phyloP scores from a whole-genome alignment of 2,797 vertebrate genomes.

The Coreius guichenoti region DNA sequence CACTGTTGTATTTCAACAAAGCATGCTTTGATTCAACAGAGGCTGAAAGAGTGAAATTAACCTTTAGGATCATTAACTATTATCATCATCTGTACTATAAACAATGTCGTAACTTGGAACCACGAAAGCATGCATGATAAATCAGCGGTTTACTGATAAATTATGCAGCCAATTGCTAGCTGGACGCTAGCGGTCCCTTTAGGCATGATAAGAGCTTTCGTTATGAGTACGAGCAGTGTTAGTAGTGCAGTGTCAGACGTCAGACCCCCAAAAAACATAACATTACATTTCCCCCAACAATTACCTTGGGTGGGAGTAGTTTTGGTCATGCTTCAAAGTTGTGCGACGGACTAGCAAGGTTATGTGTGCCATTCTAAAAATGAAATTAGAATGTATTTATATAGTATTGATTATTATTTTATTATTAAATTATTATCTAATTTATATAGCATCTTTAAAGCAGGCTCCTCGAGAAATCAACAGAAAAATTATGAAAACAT shows the following conservation, averaged over 20 bases:
- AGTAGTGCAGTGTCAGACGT: constrained; percentile 34
- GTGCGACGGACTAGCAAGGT: not conserved
- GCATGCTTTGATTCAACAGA: constrained; percentile 27
- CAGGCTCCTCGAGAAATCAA: not conserved
- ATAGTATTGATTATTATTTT: not conserved
- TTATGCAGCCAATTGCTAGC: constrained; percentile 45
- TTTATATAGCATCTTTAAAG: not conserved
- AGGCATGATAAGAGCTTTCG: constrained; percentile 47
- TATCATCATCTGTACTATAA: constrained; percentile 43
- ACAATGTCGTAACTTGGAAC: constrained; percentile 47
- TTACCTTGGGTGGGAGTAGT: constrained; percentile 34
- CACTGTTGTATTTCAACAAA: constrained; percentile 46
- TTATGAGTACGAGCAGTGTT: constrained; percentile 30
- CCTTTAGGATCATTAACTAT: constrained; percentile 47
- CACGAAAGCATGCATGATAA: constrained; percentile 41
- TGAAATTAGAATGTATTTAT: not conserved
- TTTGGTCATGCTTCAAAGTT: not conserved
- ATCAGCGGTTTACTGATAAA: constrained; percentile 54
- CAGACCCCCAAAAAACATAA: constrained; percentile 38
- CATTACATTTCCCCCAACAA: constrained; percentile 35
- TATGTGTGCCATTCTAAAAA: not conserved
- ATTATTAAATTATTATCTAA: not conserved
- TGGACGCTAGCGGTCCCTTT: constrained; percentile 45
- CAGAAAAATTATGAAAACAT: not conserved
- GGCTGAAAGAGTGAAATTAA: constrained; percentile 41